phyloP scores from a whole-genome alignment of 1,140 invertebrate species.

The Drosophila ogumai region DNA sequence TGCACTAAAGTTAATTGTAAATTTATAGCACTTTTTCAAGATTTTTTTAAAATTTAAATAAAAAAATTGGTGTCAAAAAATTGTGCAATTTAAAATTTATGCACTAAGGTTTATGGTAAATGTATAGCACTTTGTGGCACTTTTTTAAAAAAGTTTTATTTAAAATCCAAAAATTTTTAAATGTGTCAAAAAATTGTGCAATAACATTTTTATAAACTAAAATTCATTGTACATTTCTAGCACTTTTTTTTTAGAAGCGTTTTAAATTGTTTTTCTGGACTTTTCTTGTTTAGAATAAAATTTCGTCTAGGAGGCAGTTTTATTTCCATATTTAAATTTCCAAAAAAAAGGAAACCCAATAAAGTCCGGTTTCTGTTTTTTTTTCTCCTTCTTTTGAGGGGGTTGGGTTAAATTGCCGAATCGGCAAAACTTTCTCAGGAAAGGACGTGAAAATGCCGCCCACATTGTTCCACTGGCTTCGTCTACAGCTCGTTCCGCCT shows the following conservation, averaged over 20 bases:
- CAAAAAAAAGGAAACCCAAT: not conserved
- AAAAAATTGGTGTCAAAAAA: too few species aligned
- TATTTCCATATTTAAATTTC: not conserved
- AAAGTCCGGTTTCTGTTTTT: not conserved
- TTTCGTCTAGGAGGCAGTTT: too few species aligned
- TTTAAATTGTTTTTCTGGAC: not conserved
- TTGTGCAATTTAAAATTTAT: too few species aligned
- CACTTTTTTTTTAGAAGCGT: not conserved
- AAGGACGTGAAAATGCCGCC: slow-evolving; percentile 35
- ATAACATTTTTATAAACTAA: not conserved
- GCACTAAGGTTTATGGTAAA: too few species aligned
- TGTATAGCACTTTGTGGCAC: too few species aligned
- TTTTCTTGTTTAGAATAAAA: not conserved
- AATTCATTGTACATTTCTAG: not conserved
- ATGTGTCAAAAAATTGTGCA: not conserved
- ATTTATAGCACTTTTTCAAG: too few species aligned
- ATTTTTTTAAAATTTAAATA: too few species aligned
- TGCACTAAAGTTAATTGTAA: too few species aligned
- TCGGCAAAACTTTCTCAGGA: slow-evolving; percentile 20
- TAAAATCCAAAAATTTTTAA: not conserved
- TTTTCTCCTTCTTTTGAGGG: not conserved
- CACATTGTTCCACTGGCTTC: slow-evolving; percentile 37
- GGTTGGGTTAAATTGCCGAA: slow-evolving; percentile 8
- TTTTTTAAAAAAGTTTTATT: not conserved
- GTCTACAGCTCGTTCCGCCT: slow-evolving; percentile 11